Conservation (phyloP, 2,888 invertebrate genomes). For the Hetaerina titia region DNA sequence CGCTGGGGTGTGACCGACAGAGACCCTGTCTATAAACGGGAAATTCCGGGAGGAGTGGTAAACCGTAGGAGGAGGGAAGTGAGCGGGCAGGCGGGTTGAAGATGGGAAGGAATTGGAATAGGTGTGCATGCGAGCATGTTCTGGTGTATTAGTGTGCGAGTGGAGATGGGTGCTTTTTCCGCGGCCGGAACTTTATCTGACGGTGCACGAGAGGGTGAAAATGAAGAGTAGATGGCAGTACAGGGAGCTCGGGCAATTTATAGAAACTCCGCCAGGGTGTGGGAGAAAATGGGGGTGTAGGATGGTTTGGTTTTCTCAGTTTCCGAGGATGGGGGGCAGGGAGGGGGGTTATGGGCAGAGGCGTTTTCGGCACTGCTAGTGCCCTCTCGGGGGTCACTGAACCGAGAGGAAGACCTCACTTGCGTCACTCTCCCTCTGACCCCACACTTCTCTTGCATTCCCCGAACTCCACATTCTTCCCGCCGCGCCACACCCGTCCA, state of each 20-base stretch:
- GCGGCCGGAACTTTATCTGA: neutral
- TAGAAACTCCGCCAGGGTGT: constrained; percentile 11
- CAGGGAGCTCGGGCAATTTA: neutral
- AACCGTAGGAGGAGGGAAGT: neutral
- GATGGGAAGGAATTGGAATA: neutral
- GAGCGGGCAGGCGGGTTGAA: neutral
- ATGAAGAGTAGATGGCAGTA: neutral
- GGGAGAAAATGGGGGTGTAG: neutral
- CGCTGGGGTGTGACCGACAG: too few species aligned
- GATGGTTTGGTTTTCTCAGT: constrained; percentile 5
- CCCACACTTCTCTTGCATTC: neutral
- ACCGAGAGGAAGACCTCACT: neutral
- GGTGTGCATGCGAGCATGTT: neutral
- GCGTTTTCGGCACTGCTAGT: neutral
- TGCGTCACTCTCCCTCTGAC: neutral
- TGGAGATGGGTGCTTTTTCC: neutral
- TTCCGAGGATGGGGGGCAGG: neutral
- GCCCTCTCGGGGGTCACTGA: constrained; percentile 51
- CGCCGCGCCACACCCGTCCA: too few species aligned
- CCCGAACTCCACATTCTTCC: too few species aligned
- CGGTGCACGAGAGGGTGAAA: neutral
- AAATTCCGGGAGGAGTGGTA: neutral
- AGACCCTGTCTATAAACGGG: too few species aligned
- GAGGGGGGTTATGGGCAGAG: neutral
- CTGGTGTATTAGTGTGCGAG: neutral